phyloP scores from a whole-genome alignment of 23 tunicate genomes.

The Ciona savignyi region DNA sequence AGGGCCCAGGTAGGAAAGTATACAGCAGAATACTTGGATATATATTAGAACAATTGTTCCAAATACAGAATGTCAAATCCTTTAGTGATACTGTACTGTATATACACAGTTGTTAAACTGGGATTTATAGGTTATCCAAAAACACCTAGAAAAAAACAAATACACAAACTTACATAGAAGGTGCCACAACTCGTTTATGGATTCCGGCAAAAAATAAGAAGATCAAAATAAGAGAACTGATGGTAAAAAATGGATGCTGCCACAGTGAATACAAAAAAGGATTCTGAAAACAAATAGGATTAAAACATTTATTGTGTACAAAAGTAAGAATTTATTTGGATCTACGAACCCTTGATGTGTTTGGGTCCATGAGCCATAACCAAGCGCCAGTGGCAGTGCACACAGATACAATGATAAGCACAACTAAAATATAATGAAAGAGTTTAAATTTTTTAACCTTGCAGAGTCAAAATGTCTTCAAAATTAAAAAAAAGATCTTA shows the following conservation, averaged over 20 bases:
- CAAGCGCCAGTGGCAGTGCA: slow-evolving; percentile 90
- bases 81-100: background rate
- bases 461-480: background rate
- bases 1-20: no score
- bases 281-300: slow-evolving; percentile 29
- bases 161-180: slow-evolving; percentile 94
- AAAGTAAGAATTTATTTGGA: background rate
- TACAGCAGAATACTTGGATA: no score
- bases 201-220: slow-evolving; percentile 74
- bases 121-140: no score
- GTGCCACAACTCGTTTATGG: slow-evolving; percentile 89
- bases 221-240: slow-evolving; percentile 62
- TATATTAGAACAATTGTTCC: no score
- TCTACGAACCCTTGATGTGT: slow-evolving; percentile 67
- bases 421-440: slow-evolving; percentile 37
- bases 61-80: no score
- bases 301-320: background rate
- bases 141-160: no score
- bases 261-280: slow-evolving; percentile 79
- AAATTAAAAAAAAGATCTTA: background rate
- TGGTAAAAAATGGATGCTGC: slow-evolving; percentile 84
- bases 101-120: no score
- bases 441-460: background rate
- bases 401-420: slow-evolving; percentile 56
- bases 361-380: slow-evolving; percentile 93